Conservation (phyloP, 2,888 invertebrate genomes). For the Stramonita haemastoma region DNA sequence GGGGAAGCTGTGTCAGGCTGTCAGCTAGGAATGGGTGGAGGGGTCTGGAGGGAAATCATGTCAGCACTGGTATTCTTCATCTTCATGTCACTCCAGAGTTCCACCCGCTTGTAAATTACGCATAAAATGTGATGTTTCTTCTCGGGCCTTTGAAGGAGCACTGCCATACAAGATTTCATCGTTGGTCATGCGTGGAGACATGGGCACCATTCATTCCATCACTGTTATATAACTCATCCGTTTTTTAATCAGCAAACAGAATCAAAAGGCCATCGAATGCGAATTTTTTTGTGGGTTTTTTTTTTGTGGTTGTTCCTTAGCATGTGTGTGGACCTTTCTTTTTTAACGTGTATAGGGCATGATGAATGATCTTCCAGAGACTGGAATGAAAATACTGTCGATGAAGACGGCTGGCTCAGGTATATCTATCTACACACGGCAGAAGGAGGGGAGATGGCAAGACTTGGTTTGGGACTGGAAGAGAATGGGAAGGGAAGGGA, state of each 20-base stretch:
- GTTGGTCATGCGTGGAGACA: too few relatives aligned
- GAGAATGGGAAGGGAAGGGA: neutral
- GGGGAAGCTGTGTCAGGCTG: too few relatives aligned
- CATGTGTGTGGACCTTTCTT: neutral
- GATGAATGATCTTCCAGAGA: slow-evolving; percentile 18
- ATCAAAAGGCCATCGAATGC: slow-evolving; percentile 17
- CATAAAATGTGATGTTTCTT: too few relatives aligned
- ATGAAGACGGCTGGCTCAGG: slow-evolving; percentile 11
- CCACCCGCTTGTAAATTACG: too few relatives aligned
- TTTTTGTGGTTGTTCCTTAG: neutral
- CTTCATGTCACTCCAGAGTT: too few relatives aligned
- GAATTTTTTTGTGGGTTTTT: neutral
- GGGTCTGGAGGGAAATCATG: too few relatives aligned
- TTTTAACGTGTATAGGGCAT: slow-evolving; percentile 15
- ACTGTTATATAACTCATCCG: neutral
- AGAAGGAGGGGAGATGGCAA: neutral
- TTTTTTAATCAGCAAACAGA: slow-evolving; percentile 21
- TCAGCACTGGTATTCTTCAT: too few relatives aligned
- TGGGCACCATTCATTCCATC: neutral
- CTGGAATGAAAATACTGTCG: neutral
- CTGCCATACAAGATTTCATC: too few relatives aligned
- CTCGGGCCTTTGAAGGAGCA: too few relatives aligned
- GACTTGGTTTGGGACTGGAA: neutral
- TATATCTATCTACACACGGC: neutral
- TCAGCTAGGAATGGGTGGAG: too few relatives aligned